A percentile compares a stretch with the other conserved stretches of the same genome.
Evolutionary conservation across 1,140 invertebrate genomes (phyloP).

Genomic region (Caenorhabditis brenneri): DNA sequence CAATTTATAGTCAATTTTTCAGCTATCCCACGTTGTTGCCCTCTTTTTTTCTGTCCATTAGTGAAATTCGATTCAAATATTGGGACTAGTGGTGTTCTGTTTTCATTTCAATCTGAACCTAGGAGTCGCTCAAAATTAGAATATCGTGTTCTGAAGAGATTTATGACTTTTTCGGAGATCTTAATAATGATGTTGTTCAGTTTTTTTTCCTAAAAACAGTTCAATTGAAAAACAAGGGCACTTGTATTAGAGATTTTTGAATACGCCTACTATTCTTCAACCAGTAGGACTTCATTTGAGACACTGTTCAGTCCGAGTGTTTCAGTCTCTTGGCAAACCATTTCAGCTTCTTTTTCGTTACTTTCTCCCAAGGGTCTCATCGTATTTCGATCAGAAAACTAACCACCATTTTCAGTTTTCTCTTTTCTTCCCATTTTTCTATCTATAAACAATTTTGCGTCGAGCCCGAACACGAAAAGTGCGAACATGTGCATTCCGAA

Average conservation of each 20-base stretch:
- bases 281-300: too few species aligned
- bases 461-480: not conserved
- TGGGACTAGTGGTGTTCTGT: too few species aligned
- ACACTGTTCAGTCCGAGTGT: too few species aligned
- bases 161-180: too few species aligned
- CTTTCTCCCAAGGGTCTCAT: not conserved
- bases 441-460: not conserved
- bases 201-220: too few species aligned
- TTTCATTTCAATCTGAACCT: too few species aligned
- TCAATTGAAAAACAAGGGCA: too few species aligned
- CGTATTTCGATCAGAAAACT: not conserved
- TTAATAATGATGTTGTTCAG: too few species aligned
- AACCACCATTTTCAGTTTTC: not conserved
- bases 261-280: too few species aligned
- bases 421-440: not conserved
- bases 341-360: not conserved
- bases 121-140: too few species aligned
- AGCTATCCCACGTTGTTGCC: not conserved
- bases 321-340: not conserved
- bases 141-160: too few species aligned
- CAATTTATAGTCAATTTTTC: not conserved
- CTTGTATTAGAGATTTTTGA: too few species aligned
- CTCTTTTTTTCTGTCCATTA: not conserved
- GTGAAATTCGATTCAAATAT: not conserved
- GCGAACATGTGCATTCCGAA: not conserved